Evolutionary conservation across 2,113 vertebrate genomes (phyloP), one percentile per base, ranked within the genome.

Genomic region (Pantherophis guttatus): DNA sequence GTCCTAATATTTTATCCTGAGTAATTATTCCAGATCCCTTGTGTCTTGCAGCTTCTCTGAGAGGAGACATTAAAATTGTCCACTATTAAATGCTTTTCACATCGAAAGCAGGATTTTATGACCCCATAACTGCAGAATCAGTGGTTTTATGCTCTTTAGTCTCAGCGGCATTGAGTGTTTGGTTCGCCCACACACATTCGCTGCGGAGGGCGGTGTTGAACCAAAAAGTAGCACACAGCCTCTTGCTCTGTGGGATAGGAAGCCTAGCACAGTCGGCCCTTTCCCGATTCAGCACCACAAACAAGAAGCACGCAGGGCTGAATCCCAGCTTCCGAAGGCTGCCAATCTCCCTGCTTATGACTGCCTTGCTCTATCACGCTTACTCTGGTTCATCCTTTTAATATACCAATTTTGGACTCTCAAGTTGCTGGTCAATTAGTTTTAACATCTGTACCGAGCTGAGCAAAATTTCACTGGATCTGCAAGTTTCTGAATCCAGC

Each of bases 71-170:
- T 97, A 95, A 96, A 96, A 96, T 93, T 94, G 90, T 96, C 96
- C 95, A 96, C 94, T 95, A 95, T 97, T 96, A 97, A 97, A 96
- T 95, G 93, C 88, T 96, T 97, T 97, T 95, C 96, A 96, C 94
- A 97, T 90, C 95, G 94, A 97, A 97, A 97, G 92, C 91, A 96
- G 91, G 92, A 96, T 96, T 96, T 97, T 97, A 96, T 97, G 97
- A 96, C 94, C 95, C 95, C 94, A 92, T 95, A 97, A 97, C 94
- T 95, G 95, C 94, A 96, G 97, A 94, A 96, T 97, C 95, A 96
- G 96, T 97, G 95, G 95, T 96, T 97, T 97, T 96, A 96, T 44
- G 93, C 89, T 96, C 94, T 94, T 97, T 95, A 94, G 93, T 89
- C 95, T 93, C 92, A 88, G 92, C 91, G 91, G 5, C 95, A 96